Evolutionary conservation across 1,140 invertebrate species (phyloP), one percentile per base, ranked within the genome.

Genomic region (Hyposmocoma kahamanoa): DNA sequence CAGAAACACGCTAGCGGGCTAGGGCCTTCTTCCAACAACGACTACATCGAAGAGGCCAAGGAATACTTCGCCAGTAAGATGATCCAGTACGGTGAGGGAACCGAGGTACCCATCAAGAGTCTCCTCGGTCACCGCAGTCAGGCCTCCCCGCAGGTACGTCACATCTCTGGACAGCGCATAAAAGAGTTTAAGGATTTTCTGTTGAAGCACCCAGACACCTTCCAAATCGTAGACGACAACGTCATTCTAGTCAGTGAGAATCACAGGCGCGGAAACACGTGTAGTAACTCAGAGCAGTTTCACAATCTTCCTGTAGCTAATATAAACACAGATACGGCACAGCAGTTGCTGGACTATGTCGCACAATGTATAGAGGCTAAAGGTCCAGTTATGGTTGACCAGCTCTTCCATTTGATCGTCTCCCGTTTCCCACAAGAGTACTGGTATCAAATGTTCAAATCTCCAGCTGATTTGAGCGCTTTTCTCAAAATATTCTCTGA

Each of bases 111-210:
- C 6, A 97, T 98, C 21, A 96, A 96, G 81, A 96, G 95, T 81
- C 88, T 98, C 30, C 87, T 98, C 13, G 97, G 97, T 0, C 97
- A 98, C 86, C 88, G 96, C 50, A 97, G 95, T 32, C 96, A 97
- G 85, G 97, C 97, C 9, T 96, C 96, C 22, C 96, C 96, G 5
- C 96, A 98, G 89, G 96, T 98, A 48, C 90, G 97, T 46, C 96
- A 98, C 74, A 96, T 98, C 57, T 98, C 96, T 24, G 94, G 93
- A 19, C 95, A 98, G 74, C 95, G 97, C 70, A 94, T 97, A 57
- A 95, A 94, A 76, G 96, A 98, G 83, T 98, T 98, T 72, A 92
- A 92, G 56, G 96, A 98, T 47, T 98, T 98, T 78, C 87, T 98
- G 0, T 63, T 90, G 24, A 93, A 93, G 68, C 95, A 96, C 81